Conservation (phyloP, 2,888 invertebrate genomes). For the Harpalus rubripes region DNA sequence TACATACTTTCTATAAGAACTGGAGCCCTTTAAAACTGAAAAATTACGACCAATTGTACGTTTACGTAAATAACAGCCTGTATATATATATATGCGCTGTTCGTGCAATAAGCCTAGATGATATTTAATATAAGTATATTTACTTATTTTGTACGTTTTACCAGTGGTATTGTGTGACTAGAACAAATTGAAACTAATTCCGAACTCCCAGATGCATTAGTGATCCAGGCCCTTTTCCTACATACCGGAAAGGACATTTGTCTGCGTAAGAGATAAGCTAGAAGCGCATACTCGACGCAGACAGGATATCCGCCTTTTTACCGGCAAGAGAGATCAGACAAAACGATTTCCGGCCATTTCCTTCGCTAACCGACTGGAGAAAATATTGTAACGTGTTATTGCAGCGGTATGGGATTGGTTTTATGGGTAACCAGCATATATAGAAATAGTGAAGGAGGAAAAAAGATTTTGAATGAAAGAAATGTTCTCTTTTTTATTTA, state of each 20-base stretch:
- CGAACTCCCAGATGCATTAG: background rate
- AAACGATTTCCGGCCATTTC: slow-evolving; percentile 51
- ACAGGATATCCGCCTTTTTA: slow-evolving; percentile 55
- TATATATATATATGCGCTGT: too few species aligned
- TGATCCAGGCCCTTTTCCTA: background rate
- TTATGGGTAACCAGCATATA: background rate
- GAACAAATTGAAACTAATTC: too few species aligned
- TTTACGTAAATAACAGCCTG: too few species aligned
- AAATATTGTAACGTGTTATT: background rate
- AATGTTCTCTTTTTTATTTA: too few species aligned
- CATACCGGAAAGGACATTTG: slow-evolving; percentile 28
- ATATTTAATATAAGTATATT: too few species aligned
- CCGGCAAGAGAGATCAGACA: slow-evolving; percentile 42
- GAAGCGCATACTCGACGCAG: slow-evolving; percentile 40
- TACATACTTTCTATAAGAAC: too few species aligned
- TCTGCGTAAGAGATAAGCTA: slow-evolving; percentile 32
- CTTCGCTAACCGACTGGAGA: background rate
- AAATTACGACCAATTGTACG: too few species aligned
- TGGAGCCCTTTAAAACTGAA: too few species aligned
- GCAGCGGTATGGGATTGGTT: background rate
- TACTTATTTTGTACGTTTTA: too few species aligned
- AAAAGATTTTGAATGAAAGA: background rate
- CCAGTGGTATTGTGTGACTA: too few species aligned
- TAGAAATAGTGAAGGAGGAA: background rate
- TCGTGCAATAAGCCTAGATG: too few species aligned